Evolutionary conservation across 1,140 invertebrate genomes (phyloP), one percentile per base, ranked within the genome.

Genomic region (Drosophila leontia): DNA sequence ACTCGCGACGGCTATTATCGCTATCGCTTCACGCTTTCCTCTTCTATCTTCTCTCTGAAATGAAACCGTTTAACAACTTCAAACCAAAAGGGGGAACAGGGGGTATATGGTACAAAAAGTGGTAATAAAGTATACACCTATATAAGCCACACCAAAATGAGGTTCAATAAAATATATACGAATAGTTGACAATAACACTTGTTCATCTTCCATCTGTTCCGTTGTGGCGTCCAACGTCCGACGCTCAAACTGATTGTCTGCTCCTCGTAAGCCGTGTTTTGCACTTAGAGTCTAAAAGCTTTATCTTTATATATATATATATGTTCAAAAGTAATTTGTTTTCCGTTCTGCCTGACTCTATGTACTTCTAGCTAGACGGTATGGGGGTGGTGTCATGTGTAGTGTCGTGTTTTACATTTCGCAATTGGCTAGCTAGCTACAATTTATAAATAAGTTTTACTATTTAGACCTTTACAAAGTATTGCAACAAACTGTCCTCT

Each of bases 341-440:
- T 59, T 44, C 70, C 37, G 9, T 51, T 41, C n/a, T 39, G 41
- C 34, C 48, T 34, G 41, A 47, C 63, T 69, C 29, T 55, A 37
- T 57, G 3, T 44, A 47, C 19, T 32, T 69, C 48, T 13, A 44
- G 44, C 63, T 42, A 63, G 60, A 56, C 69, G 15, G 51, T 53
- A 48, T 15, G 13, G 59, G 23, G 51, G 35, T 19, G 19, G 47
- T 48, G 23, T 48, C 47, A 29, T 48, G 47, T 17, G 13, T 23
- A 17, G 67, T 50, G 23, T 55, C 15, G 39, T 62, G 34, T 75
- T 51, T 65, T 47, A 59, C 58, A 44, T 65, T 62, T 72, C 64
- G 81, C 82, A 80, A 80, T 87, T 87, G 72, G 80, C 84, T 87
- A 90, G 77, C 85, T 87, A 87, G 80, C 78, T 87, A 88, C 80